A percentile compares a stretch with the other conserved stretches of the same genome.
Conservation (phyloP, 2,113 vertebrate species). For the Polypterus senegalus region DNA sequence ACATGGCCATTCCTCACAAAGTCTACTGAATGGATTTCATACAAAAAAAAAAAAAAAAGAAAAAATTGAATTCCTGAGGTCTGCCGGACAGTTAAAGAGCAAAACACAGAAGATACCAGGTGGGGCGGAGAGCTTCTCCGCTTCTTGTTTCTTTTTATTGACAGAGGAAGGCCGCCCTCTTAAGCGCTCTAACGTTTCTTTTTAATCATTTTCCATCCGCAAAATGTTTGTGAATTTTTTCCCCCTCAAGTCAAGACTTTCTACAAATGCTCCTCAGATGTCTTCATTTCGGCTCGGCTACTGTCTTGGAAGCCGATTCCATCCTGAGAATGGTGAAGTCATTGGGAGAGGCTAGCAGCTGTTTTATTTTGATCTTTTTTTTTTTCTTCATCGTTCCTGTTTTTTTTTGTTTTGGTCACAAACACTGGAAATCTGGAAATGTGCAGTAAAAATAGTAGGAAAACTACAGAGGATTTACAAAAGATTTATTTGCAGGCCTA, state of each 20-base stretch:
- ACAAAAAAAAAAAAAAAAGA: no score
- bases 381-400: no score
- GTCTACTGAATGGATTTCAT: slow-evolving; percentile 23
- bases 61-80: not conserved
- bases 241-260: not conserved
- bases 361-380: not conserved
- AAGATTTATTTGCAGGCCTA: no score
- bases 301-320: not conserved
- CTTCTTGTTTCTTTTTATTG: no score
- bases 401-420: no score
- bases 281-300: not conserved
- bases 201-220: not conserved
- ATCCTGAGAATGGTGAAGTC: not conserved
- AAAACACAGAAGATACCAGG: not conserved
- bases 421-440: no score
- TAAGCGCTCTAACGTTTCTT: no score
- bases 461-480: no score
- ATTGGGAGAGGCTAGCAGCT: not conserved
- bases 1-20: slow-evolving; percentile 30
- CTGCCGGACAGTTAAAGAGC: not conserved
- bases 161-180: no score
- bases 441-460: no score
- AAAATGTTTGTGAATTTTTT: not conserved
- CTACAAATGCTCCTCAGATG: not conserved
- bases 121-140: not conserved